Evolutionary conservation across 2,888 invertebrate species (phyloP), one percentile per base, ranked within the genome.

Genomic region (Euphydryas editha): DNA sequence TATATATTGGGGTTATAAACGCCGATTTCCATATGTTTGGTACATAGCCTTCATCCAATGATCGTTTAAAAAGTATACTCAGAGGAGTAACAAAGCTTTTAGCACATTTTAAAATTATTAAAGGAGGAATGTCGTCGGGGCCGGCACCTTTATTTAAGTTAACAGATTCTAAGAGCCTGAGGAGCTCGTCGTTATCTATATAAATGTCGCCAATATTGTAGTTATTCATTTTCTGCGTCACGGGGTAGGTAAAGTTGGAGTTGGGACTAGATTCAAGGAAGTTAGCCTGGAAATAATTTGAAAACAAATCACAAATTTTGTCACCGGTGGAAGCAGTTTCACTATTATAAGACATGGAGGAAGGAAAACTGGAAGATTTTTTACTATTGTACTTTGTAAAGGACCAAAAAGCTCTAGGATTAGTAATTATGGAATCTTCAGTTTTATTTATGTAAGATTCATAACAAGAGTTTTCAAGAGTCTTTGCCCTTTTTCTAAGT

Each of bases 401-500:
- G 6, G 44, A 44, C 44, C 44, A 44, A 44, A 44, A 44, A n/a
- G 17, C 2, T 44, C 17, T 44, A n/a, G 44, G 44, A 44, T 44
- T 44, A 15, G 44, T 44, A 5, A 6, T 44, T 44, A 44, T 15
- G 7, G 44, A 2, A 5, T 44, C 17, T 17, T 44, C 44, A n/a
- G 44, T 44, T 44, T 4, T 44, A 44, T 44, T 44, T 44, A 44
- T 17, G 44, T 44, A 44, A 17, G n/a, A n/a, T n/a, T 17, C 17
- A 17, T 44, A 44, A 44, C 44, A 44, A 10, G 17, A 17, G 4
- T 30, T 24, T 59, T 47, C 59, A 11, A 47, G 17, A 15, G n/a
- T 18, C 24, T 59, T 61, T 0, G 37, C 64, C 4, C 64, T 39
- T 2, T 59, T 44, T 18, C 64, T 51, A 5, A 60, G 30, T 24